Conservation (phyloP, 2,888 invertebrate genomes). For the Andrena fulva region DNA sequence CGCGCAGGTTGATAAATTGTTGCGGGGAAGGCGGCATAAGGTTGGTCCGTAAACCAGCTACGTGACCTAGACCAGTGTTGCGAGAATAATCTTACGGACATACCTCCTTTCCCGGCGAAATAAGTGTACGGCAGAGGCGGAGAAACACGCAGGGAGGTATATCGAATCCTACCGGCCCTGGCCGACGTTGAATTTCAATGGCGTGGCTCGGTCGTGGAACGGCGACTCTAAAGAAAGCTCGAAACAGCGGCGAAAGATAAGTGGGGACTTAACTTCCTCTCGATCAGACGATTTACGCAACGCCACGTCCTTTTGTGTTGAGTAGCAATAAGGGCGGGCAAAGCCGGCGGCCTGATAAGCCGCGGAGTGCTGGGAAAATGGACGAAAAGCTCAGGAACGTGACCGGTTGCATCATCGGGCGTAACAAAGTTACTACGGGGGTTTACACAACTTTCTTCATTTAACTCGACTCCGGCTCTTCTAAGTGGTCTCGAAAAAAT, state of each 20-base stretch:
- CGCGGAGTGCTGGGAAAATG: conserved; percentile 28
- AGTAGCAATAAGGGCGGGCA: conserved; percentile 57
- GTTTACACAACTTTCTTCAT: conserved; percentile 65
- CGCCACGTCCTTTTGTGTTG: conserved; percentile 44
- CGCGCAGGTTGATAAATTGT: conserved; percentile 52
- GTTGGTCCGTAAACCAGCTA: conserved; percentile 58
- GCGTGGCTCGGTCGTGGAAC: neutral
- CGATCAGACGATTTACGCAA: conserved; percentile 61
- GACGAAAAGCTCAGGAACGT: conserved; percentile 57
- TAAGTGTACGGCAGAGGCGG: conserved; percentile 29
- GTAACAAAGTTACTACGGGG: conserved; percentile 36
- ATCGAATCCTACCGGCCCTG: conserved; percentile 58
- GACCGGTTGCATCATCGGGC: conserved; percentile 52
- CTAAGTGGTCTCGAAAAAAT: neutral
- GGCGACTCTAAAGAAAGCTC: conserved; percentile 32
- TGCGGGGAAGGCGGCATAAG: conserved; percentile 31
- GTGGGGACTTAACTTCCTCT: conserved; percentile 58
- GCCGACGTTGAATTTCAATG: conserved; percentile 54
- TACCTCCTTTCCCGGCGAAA: conserved; percentile 6
- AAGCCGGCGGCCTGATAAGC: conserved; percentile 64
- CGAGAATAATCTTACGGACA: conserved; percentile 55
- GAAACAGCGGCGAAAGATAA: conserved; percentile 51
- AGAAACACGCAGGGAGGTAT: conserved; percentile 29
- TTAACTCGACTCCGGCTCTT: conserved; percentile 39
- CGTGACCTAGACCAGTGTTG: conserved; percentile 51